A percentile compares a stretch with the other conserved stretches of the same genome.
These are phyloP conservation scores for Caiman crocodilus DNA, from an alignment of 2,797 vertebrate species.

Conservation along the genomic window DNA sequence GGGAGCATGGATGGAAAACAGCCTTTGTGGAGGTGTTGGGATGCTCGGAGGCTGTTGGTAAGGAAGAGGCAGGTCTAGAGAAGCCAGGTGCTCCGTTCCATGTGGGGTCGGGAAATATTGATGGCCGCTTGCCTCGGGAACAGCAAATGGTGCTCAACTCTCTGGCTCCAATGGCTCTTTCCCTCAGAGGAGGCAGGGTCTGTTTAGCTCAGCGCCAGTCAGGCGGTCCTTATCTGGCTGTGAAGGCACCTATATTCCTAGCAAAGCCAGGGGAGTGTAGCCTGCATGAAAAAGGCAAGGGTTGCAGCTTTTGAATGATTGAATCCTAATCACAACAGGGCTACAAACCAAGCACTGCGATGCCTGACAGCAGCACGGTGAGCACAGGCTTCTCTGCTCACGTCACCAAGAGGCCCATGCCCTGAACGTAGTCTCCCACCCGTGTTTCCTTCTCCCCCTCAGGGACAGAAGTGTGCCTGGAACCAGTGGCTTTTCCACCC, in stretches of 20 bases:
- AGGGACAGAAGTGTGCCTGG: too few relatives aligned
- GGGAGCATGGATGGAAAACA: rapidly evolving
- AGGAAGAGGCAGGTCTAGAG: background rate
- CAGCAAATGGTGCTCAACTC: background rate
- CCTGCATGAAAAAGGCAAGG: background rate
- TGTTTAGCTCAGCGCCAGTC: background rate
- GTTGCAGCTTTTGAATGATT: background rate
- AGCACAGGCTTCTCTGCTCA: background rate
- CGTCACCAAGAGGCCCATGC: too few relatives aligned
- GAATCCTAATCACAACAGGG: rapidly evolving
- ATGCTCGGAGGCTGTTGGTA: background rate
- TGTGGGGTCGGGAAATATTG: background rate
- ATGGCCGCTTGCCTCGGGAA: background rate
- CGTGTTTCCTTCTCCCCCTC: too few relatives aligned
- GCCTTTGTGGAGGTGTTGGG: background rate
- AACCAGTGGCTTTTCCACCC: too few relatives aligned
- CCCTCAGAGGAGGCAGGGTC: background rate
- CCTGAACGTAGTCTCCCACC: background rate
- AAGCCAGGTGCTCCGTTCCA: background rate
- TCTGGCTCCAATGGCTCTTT: background rate
- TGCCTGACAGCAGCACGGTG: too few relatives aligned
- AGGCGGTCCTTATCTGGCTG: background rate
- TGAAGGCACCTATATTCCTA: background rate
- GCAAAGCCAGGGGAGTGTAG: background rate
- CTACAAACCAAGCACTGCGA: background rate